These are phyloP conservation scores for Drosophila micromelanica DNA, from an alignment of 1,140 invertebrate genomes.

Conservation along the genomic window DNA sequence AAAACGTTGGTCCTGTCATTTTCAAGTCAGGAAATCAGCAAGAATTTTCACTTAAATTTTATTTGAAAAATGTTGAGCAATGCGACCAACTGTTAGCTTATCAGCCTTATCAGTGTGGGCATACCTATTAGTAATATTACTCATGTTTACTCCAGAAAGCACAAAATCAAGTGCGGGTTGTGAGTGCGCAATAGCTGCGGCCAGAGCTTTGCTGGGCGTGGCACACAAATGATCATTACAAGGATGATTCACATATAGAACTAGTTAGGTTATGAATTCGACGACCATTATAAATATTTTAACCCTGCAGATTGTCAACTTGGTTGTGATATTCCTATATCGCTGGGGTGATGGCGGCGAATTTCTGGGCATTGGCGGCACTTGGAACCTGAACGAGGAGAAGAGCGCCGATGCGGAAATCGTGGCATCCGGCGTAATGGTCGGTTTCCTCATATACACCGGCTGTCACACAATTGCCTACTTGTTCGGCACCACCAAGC, in stretches of 20 bases:
- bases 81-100: slow-evolving; percentile 27
- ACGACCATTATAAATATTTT: neutral
- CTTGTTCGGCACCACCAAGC: slow-evolving; percentile 90
- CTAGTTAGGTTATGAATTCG: neutral
- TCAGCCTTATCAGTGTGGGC: slow-evolving; percentile 52
- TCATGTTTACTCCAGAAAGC: slow-evolving; percentile 48
- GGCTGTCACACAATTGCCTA: slow-evolving; percentile 88
- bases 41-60: neutral
- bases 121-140: slow-evolving; percentile 64
- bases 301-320: slow-evolving; percentile 88
- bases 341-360: slow-evolving; percentile 91
- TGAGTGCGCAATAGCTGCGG: slow-evolving; percentile 9
- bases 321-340: slow-evolving; percentile 92
- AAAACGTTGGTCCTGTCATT: neutral
- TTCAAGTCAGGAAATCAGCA: neutral
- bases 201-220: slow-evolving; percentile 24
- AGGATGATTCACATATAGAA: slow-evolving; percentile 11
- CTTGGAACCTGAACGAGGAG: slow-evolving; percentile 94
- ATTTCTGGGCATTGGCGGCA: slow-evolving; percentile 93
- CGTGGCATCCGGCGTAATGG: slow-evolving; percentile 92
- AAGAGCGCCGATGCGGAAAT: slow-evolving; percentile 94
- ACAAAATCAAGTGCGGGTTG: slow-evolving; percentile 36
- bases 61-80: slow-evolving; percentile 48
- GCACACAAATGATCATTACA: slow-evolving; percentile 16
- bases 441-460: slow-evolving; percentile 93